These are phyloP conservation scores for Thalassaphorura encarpata DNA, from an alignment of 1,140 invertebrate genomes.

Conservation along the genomic window DNA sequence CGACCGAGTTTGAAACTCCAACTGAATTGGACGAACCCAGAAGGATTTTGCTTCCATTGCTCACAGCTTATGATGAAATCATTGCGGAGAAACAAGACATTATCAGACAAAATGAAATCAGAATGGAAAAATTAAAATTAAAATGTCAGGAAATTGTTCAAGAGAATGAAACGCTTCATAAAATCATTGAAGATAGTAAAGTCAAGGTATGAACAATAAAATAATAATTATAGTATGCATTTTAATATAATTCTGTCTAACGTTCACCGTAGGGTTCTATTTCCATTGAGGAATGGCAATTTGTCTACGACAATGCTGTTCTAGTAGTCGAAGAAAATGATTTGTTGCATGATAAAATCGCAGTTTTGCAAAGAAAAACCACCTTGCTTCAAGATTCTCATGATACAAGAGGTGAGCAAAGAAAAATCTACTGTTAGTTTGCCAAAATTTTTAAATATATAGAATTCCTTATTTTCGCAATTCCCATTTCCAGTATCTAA, in stretches of 20 bases:
- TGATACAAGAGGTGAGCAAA: conserved; percentile 18
- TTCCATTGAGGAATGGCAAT: conserved; percentile 38
- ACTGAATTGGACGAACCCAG: conserved; percentile 40
- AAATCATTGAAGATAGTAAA: conserved; percentile 45
- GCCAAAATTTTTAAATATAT: no score
- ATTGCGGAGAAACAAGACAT: conserved; percentile 54
- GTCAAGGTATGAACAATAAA: conserved; percentile 39
- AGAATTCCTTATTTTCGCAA: no score
- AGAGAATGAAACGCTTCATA: conserved; percentile 52
- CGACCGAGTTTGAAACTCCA: conserved; percentile 32
- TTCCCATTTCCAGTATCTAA: conserved; percentile 7
- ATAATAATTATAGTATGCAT: background rate
- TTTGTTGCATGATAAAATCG: conserved; percentile 40
- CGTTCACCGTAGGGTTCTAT: conserved; percentile 36
- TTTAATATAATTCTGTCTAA: background rate
- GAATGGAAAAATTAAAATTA: conserved; percentile 50
- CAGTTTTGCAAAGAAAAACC: conserved; percentile 47
- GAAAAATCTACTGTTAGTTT: no score
- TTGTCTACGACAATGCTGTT: conserved; percentile 43
- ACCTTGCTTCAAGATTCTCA: conserved; percentile 45
- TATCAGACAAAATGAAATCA: conserved; percentile 47
- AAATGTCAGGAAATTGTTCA: conserved; percentile 49
- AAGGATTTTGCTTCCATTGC: conserved; percentile 42
- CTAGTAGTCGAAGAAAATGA: conserved; percentile 37
- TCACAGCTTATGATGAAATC: conserved; percentile 56